Evolutionary conservation across 2,888 invertebrate genomes (phyloP), one percentile per base, ranked within the genome.

Genomic region (Koerneria pararmatus): DNA sequence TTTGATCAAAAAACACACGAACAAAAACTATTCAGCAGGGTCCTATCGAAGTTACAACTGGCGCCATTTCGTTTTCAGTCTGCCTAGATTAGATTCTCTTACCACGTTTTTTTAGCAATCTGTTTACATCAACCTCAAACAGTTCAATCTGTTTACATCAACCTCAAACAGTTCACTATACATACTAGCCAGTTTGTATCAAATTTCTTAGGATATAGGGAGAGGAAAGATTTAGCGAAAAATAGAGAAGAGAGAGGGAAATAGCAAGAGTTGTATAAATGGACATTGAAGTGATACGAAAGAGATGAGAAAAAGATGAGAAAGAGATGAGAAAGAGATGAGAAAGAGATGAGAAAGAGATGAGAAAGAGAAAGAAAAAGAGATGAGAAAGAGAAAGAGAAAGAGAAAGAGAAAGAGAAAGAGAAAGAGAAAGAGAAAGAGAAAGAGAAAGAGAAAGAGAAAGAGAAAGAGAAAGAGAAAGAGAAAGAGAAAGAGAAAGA

Each of bases 381-480:
- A 51, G 49, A 37, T 37, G 56, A 59, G 34, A 58, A 32, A 29
- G 53, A 35, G n/a, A 65, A 6, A 41, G 58, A 65, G 64, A 68
- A 60, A 59, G 60, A 65, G 68, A 60, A 60, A n/a, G 22, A 11
- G n/a, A 66, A 19, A 49, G 57, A 34, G 15, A n/a, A 27, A 3
- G 31, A 66, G 46, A 61, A 46, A 19, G 29, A 35, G 35, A 59
- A 19, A 64, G 60, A 65, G 54, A 68, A n/a, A 15, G n/a, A n/a
- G 11, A 15, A 41, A n/a, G 46, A 11, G n/a, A 41, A 41, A 11
- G n/a, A 41, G 11, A n/a, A n/a, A 41, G n/a, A 41, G 11, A n/a
- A 34, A 24, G 62, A 51, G 27, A 51, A 35, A 51, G n/a, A 31
- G n/a, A 61, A 11, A 56, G 24, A 29, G 49, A 56, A 51, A 64